These are phyloP conservation scores for Mythimna pallens DNA, from an alignment of 2,888 invertebrate genomes.

Conservation along the genomic window DNA sequence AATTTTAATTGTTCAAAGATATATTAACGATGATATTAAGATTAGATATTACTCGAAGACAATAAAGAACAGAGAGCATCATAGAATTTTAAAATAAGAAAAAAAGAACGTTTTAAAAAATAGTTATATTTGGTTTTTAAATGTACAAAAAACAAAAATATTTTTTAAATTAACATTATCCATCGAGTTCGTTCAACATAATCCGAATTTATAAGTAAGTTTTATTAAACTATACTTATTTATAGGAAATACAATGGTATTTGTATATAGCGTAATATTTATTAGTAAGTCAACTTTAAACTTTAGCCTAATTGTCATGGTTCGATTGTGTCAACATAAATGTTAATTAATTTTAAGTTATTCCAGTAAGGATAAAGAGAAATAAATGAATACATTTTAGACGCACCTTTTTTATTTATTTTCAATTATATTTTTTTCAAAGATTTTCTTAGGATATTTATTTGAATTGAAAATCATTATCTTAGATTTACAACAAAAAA, in stretches of 20 bases:
- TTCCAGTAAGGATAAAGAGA: slow-evolving; percentile 40
- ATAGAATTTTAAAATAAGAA: neutral
- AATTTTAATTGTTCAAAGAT: slow-evolving; percentile 36
- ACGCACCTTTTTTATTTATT: slow-evolving; percentile 12
- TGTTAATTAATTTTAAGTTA: slow-evolving; percentile 55
- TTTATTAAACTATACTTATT: slow-evolving; percentile 41
- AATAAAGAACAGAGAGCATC: neutral
- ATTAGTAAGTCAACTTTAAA: slow-evolving; percentile 48
- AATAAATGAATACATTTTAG: slow-evolving; percentile 55
- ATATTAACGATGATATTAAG: slow-evolving; percentile 14
- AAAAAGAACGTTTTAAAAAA: no score
- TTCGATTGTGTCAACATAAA: slow-evolving; percentile 46
- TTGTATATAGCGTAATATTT: slow-evolving; percentile 64
- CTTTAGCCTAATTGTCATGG: slow-evolving; percentile 25
- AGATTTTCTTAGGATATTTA: neutral
- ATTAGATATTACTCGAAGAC: slow-evolving; percentile 27
- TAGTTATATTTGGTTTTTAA: neutral
- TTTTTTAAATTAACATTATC: neutral
- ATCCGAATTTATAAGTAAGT: slow-evolving; percentile 62
- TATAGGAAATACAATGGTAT: slow-evolving; percentile 44
- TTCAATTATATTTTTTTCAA: neutral
- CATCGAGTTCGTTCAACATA: slow-evolving; percentile 40
- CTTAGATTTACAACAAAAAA: no score
- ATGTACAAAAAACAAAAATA: slow-evolving; percentile 3
- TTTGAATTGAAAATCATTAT: no score